Conservation (phyloP, 2,113 vertebrate genomes). For the Eudyptes chrysolophus region DNA sequence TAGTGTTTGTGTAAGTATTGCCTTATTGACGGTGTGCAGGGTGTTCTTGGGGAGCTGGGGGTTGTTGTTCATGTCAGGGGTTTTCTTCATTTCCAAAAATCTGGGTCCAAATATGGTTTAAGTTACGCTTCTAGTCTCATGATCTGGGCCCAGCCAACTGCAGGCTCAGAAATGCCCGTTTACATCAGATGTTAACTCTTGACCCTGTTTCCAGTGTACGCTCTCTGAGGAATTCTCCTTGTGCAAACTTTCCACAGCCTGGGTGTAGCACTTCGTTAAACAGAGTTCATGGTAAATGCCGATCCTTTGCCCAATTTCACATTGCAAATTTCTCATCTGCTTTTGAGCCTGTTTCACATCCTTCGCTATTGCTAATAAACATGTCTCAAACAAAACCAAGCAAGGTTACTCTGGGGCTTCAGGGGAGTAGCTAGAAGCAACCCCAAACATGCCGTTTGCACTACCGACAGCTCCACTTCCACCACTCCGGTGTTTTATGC, state of each 20-base stretch:
- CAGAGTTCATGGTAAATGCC: background rate
- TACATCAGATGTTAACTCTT: conserved; percentile 7
- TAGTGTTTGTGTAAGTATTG: background rate
- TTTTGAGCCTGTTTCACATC: background rate
- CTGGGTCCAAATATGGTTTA: background rate
- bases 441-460: background rate
- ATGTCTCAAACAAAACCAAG: background rate
- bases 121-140: background rate
- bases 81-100: background rate
- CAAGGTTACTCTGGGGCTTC: background rate
- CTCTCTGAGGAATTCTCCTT: conserved; percentile 35
- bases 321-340: background rate
- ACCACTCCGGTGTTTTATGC: background rate
- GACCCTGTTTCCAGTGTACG: background rate
- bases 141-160: background rate
- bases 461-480: background rate
- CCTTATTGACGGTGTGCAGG: background rate
- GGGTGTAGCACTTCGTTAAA: background rate
- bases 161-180: conserved; percentile 16
- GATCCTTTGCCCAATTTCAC: background rate
- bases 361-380: background rate
- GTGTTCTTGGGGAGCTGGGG: background rate
- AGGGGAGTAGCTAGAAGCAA: background rate
- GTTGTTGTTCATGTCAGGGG: background rate
- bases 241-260: conserved; percentile 4